Base-by-base conservation (phyloP, 2,113 vertebrate species). In the Protobothrops mucrosquamatus region DNA sequence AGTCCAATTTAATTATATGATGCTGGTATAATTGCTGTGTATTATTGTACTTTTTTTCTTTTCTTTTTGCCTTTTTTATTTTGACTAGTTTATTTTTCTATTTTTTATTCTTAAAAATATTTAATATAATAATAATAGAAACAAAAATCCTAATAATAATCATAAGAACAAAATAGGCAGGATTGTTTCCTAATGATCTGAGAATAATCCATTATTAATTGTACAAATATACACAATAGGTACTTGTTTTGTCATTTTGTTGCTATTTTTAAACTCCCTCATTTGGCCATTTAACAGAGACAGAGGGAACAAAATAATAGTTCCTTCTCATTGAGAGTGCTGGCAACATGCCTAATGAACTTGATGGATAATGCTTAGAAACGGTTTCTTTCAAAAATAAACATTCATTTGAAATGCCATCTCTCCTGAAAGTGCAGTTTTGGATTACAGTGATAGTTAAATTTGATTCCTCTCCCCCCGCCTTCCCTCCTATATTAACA, bases 391-490 rank as follows among this genome's bases (percentile, higher is more conserved):
- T 89, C 93, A 46, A 57, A 94, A 87, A 48, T 57, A 90, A 86
- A 91, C 61, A 96, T 96, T 92, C 0, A 0, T 94, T 96, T 95
- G 95, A 96, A 69, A 46, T 0, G 0, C 29, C n/a, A 92, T 46
- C 88, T 87, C 92, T 89, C 94, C 95, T 64, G 59, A 92, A 90
- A 91, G 90, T 91, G 85, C 46, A 64, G 94, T 69, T 94, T 93
- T 92, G 95, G 94, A 94, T 87, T 93, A 95, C 92, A 96, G 64
- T 93, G 89, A 93, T 93, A 92, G 89, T n/a, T 64, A 59, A 91
- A 90, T 91, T 23, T 61, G 43, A 29, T 26, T 57, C 92, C 93
- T 23, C 26, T 52, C 18, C 56, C 56, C 23, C 18, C 20, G 22
- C 9, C 59, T 22, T 61, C 24, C 6, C 18, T 14, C 87, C 52